A percentile compares a stretch with the other conserved stretches of the same genome.
Evolutionary conservation across 2,113 vertebrate genomes (phyloP).

Genomic region (Alaudala cheleensis): DNA sequence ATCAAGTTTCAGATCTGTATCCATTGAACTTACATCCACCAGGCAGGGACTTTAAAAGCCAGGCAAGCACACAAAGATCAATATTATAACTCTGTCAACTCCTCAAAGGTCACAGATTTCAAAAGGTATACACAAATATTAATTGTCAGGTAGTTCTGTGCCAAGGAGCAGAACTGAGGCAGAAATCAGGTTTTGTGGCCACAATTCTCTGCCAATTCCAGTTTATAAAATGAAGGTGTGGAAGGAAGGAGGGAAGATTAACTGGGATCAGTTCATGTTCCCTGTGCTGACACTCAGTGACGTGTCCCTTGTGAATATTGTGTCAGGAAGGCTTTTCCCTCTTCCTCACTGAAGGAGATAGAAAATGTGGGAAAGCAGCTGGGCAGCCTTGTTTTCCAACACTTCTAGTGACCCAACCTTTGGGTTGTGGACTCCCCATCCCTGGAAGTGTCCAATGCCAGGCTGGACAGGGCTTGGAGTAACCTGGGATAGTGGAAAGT

Average conservation of each 20-base stretch:
- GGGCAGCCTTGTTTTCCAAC: not conserved
- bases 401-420: accelerated
- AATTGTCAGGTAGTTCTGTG: slow-evolving; percentile 40
- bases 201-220: not conserved
- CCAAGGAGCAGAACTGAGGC: not conserved
- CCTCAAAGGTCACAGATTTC: slow-evolving; percentile 58
- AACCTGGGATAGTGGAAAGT: accelerated
- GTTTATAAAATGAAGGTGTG: slow-evolving; percentile 15
- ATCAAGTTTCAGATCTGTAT: slow-evolving; percentile 79
- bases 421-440: not conserved
- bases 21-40: slow-evolving; percentile 71
- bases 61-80: slow-evolving; percentile 47
- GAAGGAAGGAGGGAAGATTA: slow-evolving; percentile 29
- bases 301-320: not conserved
- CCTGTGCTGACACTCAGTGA: not conserved
- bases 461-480: not conserved
- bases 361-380: not conserved
- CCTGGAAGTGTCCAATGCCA: not conserved
- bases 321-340: not conserved
- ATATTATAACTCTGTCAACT: slow-evolving; percentile 48
- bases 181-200: slow-evolving; percentile 50
- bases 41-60: slow-evolving; percentile 57
- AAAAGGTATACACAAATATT: slow-evolving; percentile 40
- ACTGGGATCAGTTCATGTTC: slow-evolving; percentile 12
- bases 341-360: not conserved